phyloP scores from a whole-genome alignment of 2,888 invertebrate genomes.

The Ophioninae sp. region DNA sequence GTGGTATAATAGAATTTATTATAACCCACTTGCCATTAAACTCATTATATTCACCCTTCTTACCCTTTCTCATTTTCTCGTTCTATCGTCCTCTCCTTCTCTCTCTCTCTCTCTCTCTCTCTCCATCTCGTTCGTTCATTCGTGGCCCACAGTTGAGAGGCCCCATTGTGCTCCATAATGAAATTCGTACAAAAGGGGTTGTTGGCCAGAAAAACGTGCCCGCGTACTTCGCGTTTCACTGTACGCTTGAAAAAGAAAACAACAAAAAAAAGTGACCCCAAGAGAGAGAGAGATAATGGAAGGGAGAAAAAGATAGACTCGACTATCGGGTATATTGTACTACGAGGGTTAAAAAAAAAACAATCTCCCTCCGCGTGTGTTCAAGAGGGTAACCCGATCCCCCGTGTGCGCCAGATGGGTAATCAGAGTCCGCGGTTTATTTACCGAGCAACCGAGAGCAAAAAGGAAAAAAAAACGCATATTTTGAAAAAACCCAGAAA shows the following conservation, averaged over 20 bases:
- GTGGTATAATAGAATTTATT: constrained; percentile 71
- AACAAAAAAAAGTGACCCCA: not conserved
- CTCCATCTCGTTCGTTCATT: not conserved
- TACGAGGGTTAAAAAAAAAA: constrained; percentile 19
- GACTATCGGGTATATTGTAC: constrained; percentile 47
- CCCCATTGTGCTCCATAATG: constrained; percentile 70
- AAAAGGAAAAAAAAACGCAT: constrained; percentile 15
- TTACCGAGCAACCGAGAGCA: constrained; percentile 40
- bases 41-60: constrained; percentile 66
- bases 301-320: constrained; percentile 14
- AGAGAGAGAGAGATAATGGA: constrained; percentile 22
- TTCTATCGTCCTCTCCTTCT: constrained; percentile 21
- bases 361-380: constrained; percentile 35
- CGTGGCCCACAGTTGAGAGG: constrained; percentile 34
- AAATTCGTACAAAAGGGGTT: constrained; percentile 70
- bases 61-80: constrained; percentile 10
- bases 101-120: constrained; percentile 16
- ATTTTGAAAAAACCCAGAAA: not conserved
- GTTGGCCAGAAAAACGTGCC: constrained; percentile 63
- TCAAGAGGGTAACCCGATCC: constrained; percentile 69
- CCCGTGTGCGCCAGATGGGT: constrained; percentile 70
- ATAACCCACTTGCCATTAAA: constrained; percentile 71
- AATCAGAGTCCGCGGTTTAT: constrained; percentile 69
- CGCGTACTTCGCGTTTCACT: constrained; percentile 46
- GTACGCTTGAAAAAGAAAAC: constrained; percentile 5